These are phyloP conservation scores for Pseudochromis fuscus DNA, from an alignment of 2,797 vertebrate genomes.

Conservation along the genomic window DNA sequence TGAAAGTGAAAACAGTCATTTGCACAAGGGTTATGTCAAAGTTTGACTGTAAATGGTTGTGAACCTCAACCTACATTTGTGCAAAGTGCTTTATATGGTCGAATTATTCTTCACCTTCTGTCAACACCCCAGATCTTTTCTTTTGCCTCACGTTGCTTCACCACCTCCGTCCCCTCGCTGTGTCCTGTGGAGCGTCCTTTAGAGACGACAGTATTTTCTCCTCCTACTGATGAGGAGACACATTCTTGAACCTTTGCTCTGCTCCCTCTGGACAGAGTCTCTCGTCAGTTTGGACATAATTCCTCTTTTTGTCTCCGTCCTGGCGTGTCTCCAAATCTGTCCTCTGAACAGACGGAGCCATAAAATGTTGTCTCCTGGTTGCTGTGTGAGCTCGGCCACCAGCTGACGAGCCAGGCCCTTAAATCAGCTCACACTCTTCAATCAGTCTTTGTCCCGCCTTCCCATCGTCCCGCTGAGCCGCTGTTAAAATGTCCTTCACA, in stretches of 20 bases:
- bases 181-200: neutral
- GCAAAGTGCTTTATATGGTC: no score
- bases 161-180: neutral
- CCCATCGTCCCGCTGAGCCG: constrained; percentile 48
- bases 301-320: neutral
- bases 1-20: no score
- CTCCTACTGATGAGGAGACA: neutral
- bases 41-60: no score
- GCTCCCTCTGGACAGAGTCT: neutral
- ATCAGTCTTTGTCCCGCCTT: neutral
- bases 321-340: neutral
- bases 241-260: constrained; percentile 36
- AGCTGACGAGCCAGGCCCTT: constrained; percentile 6
- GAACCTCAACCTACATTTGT: no score
- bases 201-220: neutral
- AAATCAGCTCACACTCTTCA: constrained; percentile 16
- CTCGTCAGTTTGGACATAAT: neutral
- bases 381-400: neutral
- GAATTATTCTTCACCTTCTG: no score
- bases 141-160: no score
- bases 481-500: constrained; percentile 9
- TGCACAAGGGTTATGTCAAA: no score
- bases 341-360: neutral
- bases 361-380: neutral
- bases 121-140: no score